Evolutionary conservation across 2,797 vertebrate species (phyloP), one percentile per base, ranked within the genome.

Genomic region (Darevskia mixta): DNA sequence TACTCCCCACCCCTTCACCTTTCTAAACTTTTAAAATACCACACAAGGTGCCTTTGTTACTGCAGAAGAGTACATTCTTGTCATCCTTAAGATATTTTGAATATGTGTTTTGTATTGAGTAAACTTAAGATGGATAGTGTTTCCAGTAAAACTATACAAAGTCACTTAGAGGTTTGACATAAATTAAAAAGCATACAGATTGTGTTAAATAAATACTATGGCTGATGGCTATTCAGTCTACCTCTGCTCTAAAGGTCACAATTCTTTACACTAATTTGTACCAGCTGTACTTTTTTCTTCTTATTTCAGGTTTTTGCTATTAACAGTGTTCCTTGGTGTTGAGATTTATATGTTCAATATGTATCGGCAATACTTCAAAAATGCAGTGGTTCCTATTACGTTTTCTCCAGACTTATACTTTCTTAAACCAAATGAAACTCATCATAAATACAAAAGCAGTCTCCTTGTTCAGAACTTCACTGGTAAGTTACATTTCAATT

Each of bases 391-490:
- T 96, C 97, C 90, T 5, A 82, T 97, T 89, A 97, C 94, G 94
- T 98, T 99, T 83, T 96, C 95, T 82, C 98, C 98, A 69, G 97
- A 98, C 85, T 97, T 99, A 93, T 97, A 97, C 92, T 97, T 99
- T 66, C 97, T 98, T 38, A 97, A 92, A 35, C 97, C 94, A 1
- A 97, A 97, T 81, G 97, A 98, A 95, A 90, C 88, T 0, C 95
- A 94, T 1, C 97, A 94, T 92, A 98, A 97, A 93, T 98, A 98
- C 88, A 93, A 96, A 95, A 98, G 97, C 58, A 97, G 96, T 77
- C 98, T 99, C 29, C 97, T 99, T 86, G 96, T 99, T 66, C 98
- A 98, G 93, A 99, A 99, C 95, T 98, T 98, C 86, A 97, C 98
- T 92, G 98, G 99, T 99, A 84, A 96, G 97, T 11, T 58, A 64